A percentile compares a stretch with the other conserved stretches of the same genome.
Conservation (phyloP, 2,797 vertebrate genomes). For the Pseudomugil gertrudae region DNA sequence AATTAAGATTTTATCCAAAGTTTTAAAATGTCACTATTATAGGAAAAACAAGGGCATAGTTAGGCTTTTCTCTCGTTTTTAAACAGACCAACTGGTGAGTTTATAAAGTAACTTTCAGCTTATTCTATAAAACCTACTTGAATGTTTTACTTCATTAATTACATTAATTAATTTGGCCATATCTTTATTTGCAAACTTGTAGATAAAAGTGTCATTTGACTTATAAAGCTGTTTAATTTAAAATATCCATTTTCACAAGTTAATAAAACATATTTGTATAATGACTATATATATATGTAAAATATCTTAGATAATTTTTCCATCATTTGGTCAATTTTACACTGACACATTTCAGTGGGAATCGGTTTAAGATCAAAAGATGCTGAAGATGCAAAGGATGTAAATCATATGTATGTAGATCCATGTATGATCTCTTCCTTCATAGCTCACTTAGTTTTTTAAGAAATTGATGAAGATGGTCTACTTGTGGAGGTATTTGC, state of each 20-base stretch:
- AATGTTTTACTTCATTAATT: background rate
- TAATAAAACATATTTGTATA: background rate
- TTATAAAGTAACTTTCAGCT: background rate
- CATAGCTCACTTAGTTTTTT: background rate
- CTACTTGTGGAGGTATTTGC: no score
- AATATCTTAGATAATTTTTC: background rate
- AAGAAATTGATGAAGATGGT: no score
- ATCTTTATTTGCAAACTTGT: background rate
- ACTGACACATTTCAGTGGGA: no score
- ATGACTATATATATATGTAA: background rate
- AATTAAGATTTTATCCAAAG: background rate
- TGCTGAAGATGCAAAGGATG: background rate
- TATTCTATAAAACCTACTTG: background rate
- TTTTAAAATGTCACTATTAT: background rate
- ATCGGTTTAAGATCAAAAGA: no score
- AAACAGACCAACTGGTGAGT: background rate
- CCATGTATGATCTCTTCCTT: background rate
- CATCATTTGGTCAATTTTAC: no score
- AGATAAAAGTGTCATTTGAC: background rate
- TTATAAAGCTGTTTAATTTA: background rate
- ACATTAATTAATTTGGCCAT: background rate
- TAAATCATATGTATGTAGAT: background rate
- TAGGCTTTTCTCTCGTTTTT: background rate
- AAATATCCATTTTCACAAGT: background rate
- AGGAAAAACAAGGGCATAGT: background rate